Evolutionary conservation across 2,113 vertebrate species (phyloP), one percentile per base, ranked within the genome.

Genomic region (Tor tambroides): DNA sequence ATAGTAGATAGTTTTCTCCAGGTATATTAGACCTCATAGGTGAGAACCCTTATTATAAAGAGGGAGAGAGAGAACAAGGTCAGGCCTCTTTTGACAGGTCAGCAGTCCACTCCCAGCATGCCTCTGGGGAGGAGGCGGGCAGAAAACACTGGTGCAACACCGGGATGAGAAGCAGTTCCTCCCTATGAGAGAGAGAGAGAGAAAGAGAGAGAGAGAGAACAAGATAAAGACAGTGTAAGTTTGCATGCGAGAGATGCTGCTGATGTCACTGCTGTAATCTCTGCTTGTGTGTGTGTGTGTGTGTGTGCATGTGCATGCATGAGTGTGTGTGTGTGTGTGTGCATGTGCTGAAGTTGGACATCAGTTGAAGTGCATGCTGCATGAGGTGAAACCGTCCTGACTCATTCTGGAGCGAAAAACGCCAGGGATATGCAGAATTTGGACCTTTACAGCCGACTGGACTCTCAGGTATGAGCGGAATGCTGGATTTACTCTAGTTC

Each of bases 201-300:
- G 54, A 67, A n/a, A 83, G 74, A 67, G 49, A 30, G 59, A 65
- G 43, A 86, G 61, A 88, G 54, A 67, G 80, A 41, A 41, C 49
- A 81, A 75, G 67, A 61, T 61, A 83, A 41, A 67, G 56, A 85
- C 65, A 71, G 80, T 38, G 80, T 67, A 82, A 67, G n/a, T 78
- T 83, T 15, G n/a, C 4, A 61, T 74, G 23, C 11, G 23, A 32
- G 49, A 75, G 91, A 92, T 93, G 93, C 94, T 94, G 93, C 92
- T 94, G 96, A 96, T 93, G 93, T 94, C 95, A 95, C 93, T 89
- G 91, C 93, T 92, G 92, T 95, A 96, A 96, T 96, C 94, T 91
- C 94, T 94, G 88, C 90, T 91, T 91, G 92, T 86, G 89, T 88
- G 89, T 90, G 67, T 89, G 91, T 92, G 88, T 91, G 92, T 86